A percentile compares a stretch with the other conserved stretches of the same genome.
These are phyloP conservation scores for Chauna torquata DNA, from an alignment of 2,113 vertebrate species.

Conservation along the genomic window DNA sequence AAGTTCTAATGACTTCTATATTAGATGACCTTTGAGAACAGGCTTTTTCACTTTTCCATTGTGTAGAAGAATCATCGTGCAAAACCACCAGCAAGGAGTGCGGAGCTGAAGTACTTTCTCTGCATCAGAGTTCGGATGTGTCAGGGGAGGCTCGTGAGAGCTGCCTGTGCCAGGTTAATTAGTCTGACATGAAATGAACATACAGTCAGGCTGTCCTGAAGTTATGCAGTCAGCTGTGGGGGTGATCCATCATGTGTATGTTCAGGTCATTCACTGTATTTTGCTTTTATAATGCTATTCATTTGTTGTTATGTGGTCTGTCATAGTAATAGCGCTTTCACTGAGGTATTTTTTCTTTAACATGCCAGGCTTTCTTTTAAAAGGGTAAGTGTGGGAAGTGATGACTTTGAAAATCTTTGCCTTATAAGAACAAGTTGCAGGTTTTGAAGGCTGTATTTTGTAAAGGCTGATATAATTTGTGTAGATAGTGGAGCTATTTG, in stretches of 20 bases:
- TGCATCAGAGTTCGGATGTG: not conserved
- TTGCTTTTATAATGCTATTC: not conserved
- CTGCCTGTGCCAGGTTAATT: not conserved
- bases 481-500: not conserved
- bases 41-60: not conserved
- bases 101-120: not conserved
- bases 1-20: not conserved
- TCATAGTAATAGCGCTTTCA: not conserved
- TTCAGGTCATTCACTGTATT: not conserved
- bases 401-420: constrained; percentile 3
- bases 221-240: not conserved
- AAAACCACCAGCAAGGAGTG: not conserved
- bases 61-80: not conserved
- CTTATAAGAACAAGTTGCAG: not conserved
- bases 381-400: not conserved
- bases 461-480: not conserved
- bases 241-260: not conserved
- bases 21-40: not conserved
- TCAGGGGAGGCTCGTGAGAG: not conserved
- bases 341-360: not conserved
- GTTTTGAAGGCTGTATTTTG: constrained; percentile 9
- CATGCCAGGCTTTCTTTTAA: not conserved
- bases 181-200: rapidly evolving
- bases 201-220: not conserved
- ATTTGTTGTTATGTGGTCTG: not conserved